Conservation (phyloP, 2,888 invertebrate species). For the Acrobasis suavella region DNA sequence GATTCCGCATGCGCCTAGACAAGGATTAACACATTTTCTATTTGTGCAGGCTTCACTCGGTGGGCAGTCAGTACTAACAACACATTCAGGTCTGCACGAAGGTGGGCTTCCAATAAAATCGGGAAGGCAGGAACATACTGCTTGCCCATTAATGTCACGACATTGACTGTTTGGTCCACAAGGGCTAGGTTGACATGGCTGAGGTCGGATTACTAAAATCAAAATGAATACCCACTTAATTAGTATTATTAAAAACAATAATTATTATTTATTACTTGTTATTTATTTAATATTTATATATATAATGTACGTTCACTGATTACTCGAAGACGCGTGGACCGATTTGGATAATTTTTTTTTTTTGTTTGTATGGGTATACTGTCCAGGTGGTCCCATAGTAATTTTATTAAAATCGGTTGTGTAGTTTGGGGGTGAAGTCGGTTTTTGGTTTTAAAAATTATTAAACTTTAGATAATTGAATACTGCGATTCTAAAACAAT, state of each 20-base stretch:
- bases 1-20: constrained; percentile 90
- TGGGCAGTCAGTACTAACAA: constrained; percentile 88
- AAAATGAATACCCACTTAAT: not conserved
- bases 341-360: too few relatives aligned
- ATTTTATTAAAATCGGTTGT: too few relatives aligned
- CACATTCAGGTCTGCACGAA: constrained; percentile 89
- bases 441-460: too few relatives aligned
- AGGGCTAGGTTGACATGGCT: constrained; percentile 82
- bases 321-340: too few relatives aligned
- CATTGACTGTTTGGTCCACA: constrained; percentile 92
- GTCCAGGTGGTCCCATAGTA: too few relatives aligned
- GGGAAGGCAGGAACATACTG: constrained; percentile 86
- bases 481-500: not conserved
- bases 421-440: too few relatives aligned
- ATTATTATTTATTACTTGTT: too few relatives aligned
- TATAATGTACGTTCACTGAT: too few relatives aligned
- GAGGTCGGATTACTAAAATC: constrained; percentile 58
- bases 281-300: too few relatives aligned
- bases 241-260: not conserved
- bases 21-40: constrained; percentile 91
- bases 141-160: constrained; percentile 87
- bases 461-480: not conserved
- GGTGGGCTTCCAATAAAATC: constrained; percentile 90
- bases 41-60: constrained; percentile 89
- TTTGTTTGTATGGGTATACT: too few relatives aligned